Base-by-base conservation (phyloP, 2,888 invertebrate species). In the Schrankia costaestrigalis region DNA sequence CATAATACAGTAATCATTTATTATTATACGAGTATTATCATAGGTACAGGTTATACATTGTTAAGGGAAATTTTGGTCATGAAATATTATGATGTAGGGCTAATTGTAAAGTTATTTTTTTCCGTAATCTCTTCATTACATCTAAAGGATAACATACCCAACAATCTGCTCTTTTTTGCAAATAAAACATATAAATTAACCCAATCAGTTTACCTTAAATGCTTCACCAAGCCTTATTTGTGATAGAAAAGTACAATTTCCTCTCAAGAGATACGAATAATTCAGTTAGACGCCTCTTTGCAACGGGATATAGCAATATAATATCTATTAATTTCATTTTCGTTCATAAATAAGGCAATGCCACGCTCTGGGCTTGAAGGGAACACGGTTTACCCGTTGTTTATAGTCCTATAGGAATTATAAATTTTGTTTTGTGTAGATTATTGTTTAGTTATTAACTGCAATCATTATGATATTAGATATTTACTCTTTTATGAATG, bases 261-360 rank as follows among this genome's bases (percentile, higher is more conserved):
- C 30, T 38, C 37, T 28, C 31, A 21, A 34, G 23, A 25, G 35
- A 35, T 35, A 28, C 11, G 28, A 31, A 21, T 55, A 52, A 52
- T 36, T 35, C 15, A 49, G 41, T 52, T 46, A 54, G 12, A 26
- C 9, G 39, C 10, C 31, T 36, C 32, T 41, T 49, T 46, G 31
- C 36, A 39, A 26, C 26, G 35, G 31, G 36, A 54, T 49, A 51
- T 37, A 40, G 41, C 35, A 35, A 33, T 29, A 34, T 40, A 41
- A 54, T 46, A 37, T 25, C 28, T 37, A 37, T 37, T 37, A 32
- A 37, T 37, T 32, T 37, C 25, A 32, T 37, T 32, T 32, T 28
- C 11, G n/a, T 15, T 32, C 37, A 37, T 37, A 32, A 37, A 36
- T 32, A 25, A 32, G 10, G 25, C 25, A 11, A 17, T 19, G 18